Base-by-base conservation (phyloP, 2,113 vertebrate genomes). In the Gila orcuttii region DNA sequence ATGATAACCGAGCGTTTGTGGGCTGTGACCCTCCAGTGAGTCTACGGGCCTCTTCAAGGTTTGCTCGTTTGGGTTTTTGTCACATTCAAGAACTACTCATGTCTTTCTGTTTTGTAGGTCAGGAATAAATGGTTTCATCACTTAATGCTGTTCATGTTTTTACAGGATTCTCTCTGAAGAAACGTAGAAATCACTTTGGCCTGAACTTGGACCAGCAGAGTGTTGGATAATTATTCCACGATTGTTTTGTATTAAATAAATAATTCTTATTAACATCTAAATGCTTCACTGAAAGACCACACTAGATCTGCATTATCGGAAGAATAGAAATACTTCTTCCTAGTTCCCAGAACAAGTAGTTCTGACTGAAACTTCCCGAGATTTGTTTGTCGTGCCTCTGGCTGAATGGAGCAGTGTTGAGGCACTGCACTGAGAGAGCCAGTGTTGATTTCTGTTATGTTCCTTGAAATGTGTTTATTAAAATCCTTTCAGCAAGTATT, bases 11-110 rank as follows among this genome's bases (percentile, higher is more conserved):
- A 7, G 97, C 92, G 0, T 98, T 97, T 82, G 45, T 96, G 1
- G 98, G 98, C 5, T 99, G 97, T 33, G 93, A 99, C 79, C 93
- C 97, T 3, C 98, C 98, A 89, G 93, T 90, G 6, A 86, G 62
- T 52, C 90, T 96, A 1, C 87, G 84, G 87, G 75, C 88, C 2
- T 47, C 83, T 33, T 60, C 86, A 11, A 87, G 86, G 92, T 91
- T 36, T 17, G 79, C 9, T 3, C 3, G 4, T 25, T 33, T 36
- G n/a, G 2, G 1, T 33, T 39, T 86, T 15, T 13, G 4, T 33
- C 25, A 3, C 75, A 12, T 33, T 77, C 4, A 3, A 17, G 10
- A 47, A 47, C 71, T 25, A 7, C 3, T 28, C 66, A 0, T 36
- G 28, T 23, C 9, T 59, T 76, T 47, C 28, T 39, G 55, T 36